phyloP scores from a whole-genome alignment of 2,888 invertebrate species.

The Spodoptera exigua region DNA sequence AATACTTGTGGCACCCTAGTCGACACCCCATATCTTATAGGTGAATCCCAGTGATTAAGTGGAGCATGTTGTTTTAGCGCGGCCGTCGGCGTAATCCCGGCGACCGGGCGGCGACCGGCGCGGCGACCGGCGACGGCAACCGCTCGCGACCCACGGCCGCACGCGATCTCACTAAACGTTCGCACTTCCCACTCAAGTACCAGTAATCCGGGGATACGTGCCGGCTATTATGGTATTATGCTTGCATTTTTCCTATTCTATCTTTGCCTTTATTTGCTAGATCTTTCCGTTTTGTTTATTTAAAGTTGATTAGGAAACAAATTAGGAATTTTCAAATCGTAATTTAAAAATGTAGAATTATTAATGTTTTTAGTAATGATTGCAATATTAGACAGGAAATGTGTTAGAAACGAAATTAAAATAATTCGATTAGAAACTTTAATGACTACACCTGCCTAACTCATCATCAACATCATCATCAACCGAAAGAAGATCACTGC shows the following conservation, averaged over 20 bases:
- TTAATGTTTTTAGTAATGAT: no score
- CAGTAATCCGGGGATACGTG: conserved; percentile 44
- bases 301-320: no score
- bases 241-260: not conserved
- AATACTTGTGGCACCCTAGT: conserved; percentile 22
- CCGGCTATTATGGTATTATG: conserved; percentile 1
- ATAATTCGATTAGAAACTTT: no score
- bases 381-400: no score
- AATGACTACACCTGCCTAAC: no score
- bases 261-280: not conserved
- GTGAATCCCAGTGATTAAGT: conserved; percentile 57
- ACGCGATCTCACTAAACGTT: conserved; percentile 45
- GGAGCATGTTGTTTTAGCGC: conserved; percentile 67
- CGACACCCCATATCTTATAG: conserved; percentile 47
- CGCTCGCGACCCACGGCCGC: conserved; percentile 31
- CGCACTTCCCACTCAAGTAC: conserved; percentile 37
- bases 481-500: no score
- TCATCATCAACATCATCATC: no score
- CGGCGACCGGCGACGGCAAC: conserved; percentile 17
- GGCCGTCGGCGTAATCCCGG: conserved; percentile 61
- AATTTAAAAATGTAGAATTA: no score
- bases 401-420: no score
- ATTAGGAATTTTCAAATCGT: no score
- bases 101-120: conserved; percentile 3
- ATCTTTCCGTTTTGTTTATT: not conserved